Evolutionary conservation across 2,888 invertebrate genomes (phyloP), one percentile per base, ranked within the genome.

Genomic region (Germaria angustata): DNA sequence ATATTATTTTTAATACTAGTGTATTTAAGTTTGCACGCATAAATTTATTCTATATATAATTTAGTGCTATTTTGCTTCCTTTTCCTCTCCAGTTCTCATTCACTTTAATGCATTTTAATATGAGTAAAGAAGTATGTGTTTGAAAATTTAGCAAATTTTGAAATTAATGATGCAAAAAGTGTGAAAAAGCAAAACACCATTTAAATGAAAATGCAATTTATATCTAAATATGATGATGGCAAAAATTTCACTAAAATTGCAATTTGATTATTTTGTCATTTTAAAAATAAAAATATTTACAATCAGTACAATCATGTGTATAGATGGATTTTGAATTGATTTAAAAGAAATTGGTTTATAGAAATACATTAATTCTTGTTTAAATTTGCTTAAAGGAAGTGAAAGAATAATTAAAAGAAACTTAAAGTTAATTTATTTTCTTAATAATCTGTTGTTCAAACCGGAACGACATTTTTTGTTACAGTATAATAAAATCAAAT

Each of bases 81-180:
- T 2, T 0, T 1, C 8, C 44, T 5, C 65, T 17, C 8, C 65
- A 63, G 24, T 9, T 44, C 13, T 34, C 22, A 15, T 71, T 22
- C 36, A 57, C 11, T 20, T 53, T 72, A 57, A 41, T 61, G 51
- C 49, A 72, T 63, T 36, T 57, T 46, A 11, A 68, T 36, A 53
- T 53, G 32, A 41, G 24, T 36, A 39, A 39, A 59, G 51, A 68
- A 49, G 28, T 34, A 49, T 28, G 5, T 34, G 7, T 59, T 5
- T 49, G 55, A 20, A 84, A 73, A 78, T 78, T 73, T 41, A 66
- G 69, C 75, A 78, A n/a, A 81, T 81, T 73, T 78, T 34, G 22
- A 53, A 81, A 81, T 71, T 79, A 81, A 84, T 81, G 69, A 80
- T 57, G 80, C 78, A 77, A 68, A 80, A 77, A 79, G 44, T 84